Percentiles rank a stretch among this genome's conserved stretches.
Evolutionary conservation across 2,888 invertebrate species (phyloP).

Genomic region (Caenorhabditis sp.): DNA sequence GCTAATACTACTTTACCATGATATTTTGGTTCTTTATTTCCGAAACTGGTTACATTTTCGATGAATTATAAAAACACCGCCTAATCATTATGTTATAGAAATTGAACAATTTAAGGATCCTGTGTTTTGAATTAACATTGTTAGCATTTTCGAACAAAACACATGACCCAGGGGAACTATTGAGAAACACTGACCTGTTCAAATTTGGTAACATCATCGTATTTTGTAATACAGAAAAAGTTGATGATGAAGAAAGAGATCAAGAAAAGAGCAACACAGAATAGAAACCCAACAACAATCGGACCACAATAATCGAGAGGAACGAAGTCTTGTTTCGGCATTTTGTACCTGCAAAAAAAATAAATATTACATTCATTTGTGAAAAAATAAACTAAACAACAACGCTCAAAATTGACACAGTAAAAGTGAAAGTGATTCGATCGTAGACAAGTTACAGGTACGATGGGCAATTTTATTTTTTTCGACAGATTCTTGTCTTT

Average conservation of each 20-base stretch:
- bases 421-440: background rate
- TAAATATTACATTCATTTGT: background rate
- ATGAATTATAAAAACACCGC: no score
- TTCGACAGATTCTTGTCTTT: background rate
- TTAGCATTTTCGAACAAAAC: no score
- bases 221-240: constrained; percentile 67
- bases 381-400: background rate
- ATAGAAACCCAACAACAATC: constrained; percentile 61
- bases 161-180: no score
- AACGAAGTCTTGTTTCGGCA: constrained; percentile 68
- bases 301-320: constrained; percentile 62
- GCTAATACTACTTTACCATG: no score
- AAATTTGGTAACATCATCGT: constrained; percentile 68
- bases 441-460: background rate
- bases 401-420: background rate
- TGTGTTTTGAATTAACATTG: no score
- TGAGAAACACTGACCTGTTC: constrained; percentile 56
- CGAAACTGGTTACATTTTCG: no score
- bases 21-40: no score
- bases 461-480: background rate
- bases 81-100: no score
- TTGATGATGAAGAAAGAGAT: constrained; percentile 66
- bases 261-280: constrained; percentile 52
- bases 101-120: no score
- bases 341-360: constrained; percentile 19